Percentiles rank a stretch among this genome's conserved stretches.
These are phyloP conservation scores for Epizoanthus ramosus DNA, from an alignment of 92 coral and sea anemone species.

Conservation along the genomic window DNA sequence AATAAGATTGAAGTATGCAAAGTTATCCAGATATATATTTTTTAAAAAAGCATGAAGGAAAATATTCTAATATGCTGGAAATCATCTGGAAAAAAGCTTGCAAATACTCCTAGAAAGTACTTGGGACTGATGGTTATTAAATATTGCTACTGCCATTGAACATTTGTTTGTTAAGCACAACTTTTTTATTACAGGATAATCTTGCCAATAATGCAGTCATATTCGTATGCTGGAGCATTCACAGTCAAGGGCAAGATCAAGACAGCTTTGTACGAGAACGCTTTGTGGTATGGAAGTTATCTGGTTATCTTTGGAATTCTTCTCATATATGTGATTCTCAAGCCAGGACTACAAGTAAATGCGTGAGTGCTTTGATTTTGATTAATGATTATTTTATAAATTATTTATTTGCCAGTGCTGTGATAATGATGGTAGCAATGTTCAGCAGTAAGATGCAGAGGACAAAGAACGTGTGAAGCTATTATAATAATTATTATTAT, in stretches of 20 bases:
- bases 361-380: conserved; percentile 66
- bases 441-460: neutral
- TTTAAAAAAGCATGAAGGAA: no score
- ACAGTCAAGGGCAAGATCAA: conserved; percentile 97
- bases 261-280: conserved; percentile 95
- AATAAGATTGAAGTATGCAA: no score
- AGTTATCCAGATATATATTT: no score
- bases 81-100: no score
- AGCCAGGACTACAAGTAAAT: conserved; percentile 86
- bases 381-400: neutral
- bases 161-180: neutral
- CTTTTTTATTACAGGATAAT: conserved; percentile 69
- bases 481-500: no score
- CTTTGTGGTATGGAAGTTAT: conserved; percentile 99
- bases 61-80: no score
- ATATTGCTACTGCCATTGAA: neutral
- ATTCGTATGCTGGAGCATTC: conserved; percentile 98
- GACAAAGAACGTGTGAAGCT: no score
- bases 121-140: neutral
- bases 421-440: no score
- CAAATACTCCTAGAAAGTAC: neutral
- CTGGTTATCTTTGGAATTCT: conserved; percentile 85
- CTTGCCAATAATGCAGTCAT: conserved; percentile 98
- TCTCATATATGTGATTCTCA: conserved; percentile 84
- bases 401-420: no score